Conservation (phyloP, 2,113 vertebrate genomes). For the Mirza zaza region DNA sequence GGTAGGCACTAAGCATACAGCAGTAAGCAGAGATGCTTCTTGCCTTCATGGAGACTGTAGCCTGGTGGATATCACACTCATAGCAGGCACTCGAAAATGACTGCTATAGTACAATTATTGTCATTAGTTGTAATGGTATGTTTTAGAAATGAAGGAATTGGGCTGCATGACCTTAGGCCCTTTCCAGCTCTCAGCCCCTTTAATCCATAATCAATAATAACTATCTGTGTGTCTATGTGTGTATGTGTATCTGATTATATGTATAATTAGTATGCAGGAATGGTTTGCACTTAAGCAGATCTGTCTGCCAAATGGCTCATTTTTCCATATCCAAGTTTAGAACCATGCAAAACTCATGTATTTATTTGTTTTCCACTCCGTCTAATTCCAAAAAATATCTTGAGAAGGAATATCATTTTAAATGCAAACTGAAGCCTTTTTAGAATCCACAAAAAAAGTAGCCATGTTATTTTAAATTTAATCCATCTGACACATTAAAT, state of each 20-base stretch:
- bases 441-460: neutral
- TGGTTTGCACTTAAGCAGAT: neutral
- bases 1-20: neutral
- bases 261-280: constrained; percentile 23
- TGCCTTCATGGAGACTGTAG: neutral
- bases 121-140: neutral
- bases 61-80: neutral
- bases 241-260: neutral
- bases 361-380: constrained; percentile 22
- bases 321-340: neutral
- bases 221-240: neutral
- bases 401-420: neutral
- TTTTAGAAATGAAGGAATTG: constrained; percentile 24
- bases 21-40: neutral
- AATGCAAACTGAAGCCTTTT: neutral
- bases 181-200: neutral
- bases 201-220: constrained; percentile 35
- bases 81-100: neutral
- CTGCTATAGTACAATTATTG: neutral
- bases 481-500: neutral
- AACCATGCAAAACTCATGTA: neutral
- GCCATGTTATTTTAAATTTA: neutral
- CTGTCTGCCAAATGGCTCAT: neutral
- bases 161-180: neutral
- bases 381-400: neutral